Evolutionary conservation across 2,888 invertebrate species (phyloP), one percentile per base, ranked within the genome.

Genomic region (Chelonus formosanus): DNA sequence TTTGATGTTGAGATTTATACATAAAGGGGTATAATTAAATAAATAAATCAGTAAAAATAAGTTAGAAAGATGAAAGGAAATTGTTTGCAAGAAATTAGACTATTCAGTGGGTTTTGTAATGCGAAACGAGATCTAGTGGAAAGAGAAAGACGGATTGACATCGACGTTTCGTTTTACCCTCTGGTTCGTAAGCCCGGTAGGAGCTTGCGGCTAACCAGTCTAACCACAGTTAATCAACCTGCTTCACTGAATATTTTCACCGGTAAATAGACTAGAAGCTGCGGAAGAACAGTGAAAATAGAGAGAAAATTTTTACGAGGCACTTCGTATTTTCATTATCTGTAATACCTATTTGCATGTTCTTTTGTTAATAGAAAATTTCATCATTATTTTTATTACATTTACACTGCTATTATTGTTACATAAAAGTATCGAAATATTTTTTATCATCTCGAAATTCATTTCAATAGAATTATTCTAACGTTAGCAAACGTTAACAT

Each of bases 161-260:
- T 31, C 52, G 57, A 58, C 50, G 48, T 31, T 40, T 61, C 40
- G 31, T 45, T 44, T 61, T 40, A 36, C 10, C 32, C 45, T 20
- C 55, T 66, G 69, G 62, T 68, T 65, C 70, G 69, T 69, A 70
- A 71, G 68, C 67, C 62, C 68, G 69, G 75, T 72, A 74, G 75
- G 59, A 67, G 67, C 71, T 71, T 73, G 74, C 65, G 76, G 76
- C 71, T 76, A 75, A 76, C 76, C 75, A 68, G 76, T 73, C 48
- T 71, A 69, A 75, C 75, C 76, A 73, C 74, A 74, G 72, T 77
- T 76, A 78, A 79, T 78, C 74, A 75, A 76, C 73, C 70, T 72
- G 74, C 71, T 74, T 70, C 62, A 65, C 69, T 58, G 56, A 54
- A 48, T 32, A 72, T 72, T 73, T 74, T 72, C 69, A 67, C 61